Evolutionary conservation across 2,888 invertebrate genomes (phyloP).

Genomic region (Ochropacha duplaris): DNA sequence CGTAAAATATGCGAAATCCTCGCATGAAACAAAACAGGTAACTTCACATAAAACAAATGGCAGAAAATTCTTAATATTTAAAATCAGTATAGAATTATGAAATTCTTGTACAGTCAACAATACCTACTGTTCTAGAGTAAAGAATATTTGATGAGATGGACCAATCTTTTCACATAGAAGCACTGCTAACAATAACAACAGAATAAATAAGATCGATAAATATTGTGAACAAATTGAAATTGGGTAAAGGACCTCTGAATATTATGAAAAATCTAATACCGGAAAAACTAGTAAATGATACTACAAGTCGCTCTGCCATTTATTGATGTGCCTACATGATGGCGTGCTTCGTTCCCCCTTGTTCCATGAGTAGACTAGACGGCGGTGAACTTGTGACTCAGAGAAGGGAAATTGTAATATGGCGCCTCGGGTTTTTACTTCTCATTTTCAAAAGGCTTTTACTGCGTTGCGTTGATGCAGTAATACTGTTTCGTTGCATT

Average conservation of each 20-base stretch:
- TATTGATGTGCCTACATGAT: background rate
- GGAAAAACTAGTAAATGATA: background rate
- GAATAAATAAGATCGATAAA: background rate
- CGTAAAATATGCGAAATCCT: too few species aligned
- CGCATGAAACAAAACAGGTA: background rate
- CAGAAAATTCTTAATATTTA: background rate
- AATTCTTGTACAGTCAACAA: background rate
- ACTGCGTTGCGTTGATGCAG: background rate
- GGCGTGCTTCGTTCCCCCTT: background rate
- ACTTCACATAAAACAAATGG: background rate
- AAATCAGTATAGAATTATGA: background rate
- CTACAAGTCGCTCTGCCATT: background rate
- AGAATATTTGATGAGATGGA: background rate
- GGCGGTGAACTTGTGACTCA: constrained; percentile 1
- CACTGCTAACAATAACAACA: too few species aligned
- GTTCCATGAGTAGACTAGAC: background rate
- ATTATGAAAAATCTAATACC: too few species aligned
- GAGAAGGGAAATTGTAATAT: background rate
- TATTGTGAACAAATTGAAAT: too few species aligned
- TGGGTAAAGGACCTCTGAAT: too few species aligned
- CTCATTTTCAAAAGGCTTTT: background rate
- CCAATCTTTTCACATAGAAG: background rate
- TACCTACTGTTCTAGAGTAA: background rate
- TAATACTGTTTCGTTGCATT: background rate
- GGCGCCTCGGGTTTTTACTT: background rate